phyloP scores from a whole-genome alignment of 1,140 invertebrate genomes.

The Drosophila nannoptera region DNA sequence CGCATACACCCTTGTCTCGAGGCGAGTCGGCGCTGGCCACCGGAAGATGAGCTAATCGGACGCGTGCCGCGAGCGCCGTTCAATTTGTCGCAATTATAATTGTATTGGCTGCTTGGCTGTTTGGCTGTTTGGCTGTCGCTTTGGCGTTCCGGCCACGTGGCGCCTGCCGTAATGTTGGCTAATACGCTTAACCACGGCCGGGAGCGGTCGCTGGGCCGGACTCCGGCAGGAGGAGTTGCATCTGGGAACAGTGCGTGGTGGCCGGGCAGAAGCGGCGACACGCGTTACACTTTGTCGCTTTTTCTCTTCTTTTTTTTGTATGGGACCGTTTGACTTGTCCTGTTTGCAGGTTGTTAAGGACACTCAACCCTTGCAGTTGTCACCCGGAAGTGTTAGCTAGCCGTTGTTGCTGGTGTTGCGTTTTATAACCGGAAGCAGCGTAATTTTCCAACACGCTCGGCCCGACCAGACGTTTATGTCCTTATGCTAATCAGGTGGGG shows the following conservation, averaged over 20 bases:
- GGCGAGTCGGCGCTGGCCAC: constrained; percentile 14
- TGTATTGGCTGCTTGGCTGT: constrained; percentile 47
- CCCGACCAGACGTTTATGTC: constrained; percentile 51
- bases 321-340: constrained; percentile 49
- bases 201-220: constrained; percentile 5
- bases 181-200: constrained; percentile 65
- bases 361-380: constrained; percentile 54
- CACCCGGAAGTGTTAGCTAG: constrained; percentile 44
- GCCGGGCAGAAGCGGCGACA: constrained; percentile 52
- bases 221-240: neutral
- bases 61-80: constrained; percentile 64
- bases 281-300: constrained; percentile 21
- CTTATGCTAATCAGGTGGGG: constrained; percentile 60
- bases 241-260: constrained; percentile 27
- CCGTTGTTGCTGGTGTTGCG: constrained; percentile 48
- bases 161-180: constrained; percentile 62
- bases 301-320: constrained; percentile 11
- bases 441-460: constrained; percentile 39
- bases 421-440: constrained; percentile 59
- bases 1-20: constrained; percentile 1
- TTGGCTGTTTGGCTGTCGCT: neutral
- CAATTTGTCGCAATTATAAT: constrained; percentile 75
- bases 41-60: constrained; percentile 64
- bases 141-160: constrained; percentile 43
- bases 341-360: constrained; percentile 46